phyloP scores from a whole-genome alignment of 2,797 vertebrate genomes.

The Gallinago stenura region DNA sequence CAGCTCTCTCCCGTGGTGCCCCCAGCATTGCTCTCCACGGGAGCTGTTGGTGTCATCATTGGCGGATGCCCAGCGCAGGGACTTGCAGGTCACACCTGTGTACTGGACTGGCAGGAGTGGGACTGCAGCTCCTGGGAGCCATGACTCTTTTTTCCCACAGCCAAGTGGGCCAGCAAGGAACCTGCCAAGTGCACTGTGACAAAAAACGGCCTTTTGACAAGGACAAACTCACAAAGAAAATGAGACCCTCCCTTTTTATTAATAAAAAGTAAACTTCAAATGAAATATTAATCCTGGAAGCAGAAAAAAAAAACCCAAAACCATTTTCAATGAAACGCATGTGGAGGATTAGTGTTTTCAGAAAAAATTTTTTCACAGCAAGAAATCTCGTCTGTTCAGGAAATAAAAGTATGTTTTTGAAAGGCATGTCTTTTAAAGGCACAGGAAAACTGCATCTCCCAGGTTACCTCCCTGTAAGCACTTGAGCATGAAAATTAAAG shows the following conservation, averaged over 20 bases:
- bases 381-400: not conserved
- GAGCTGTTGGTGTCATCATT: not conserved
- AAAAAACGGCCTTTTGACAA: not conserved
- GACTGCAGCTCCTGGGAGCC: not conserved
- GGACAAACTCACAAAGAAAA: not conserved
- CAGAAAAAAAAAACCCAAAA: not conserved
- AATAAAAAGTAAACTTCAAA: not conserved
- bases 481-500: not conserved
- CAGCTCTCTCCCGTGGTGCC: not conserved
- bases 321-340: not conserved
- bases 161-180: not conserved
- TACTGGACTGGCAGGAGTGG: not conserved
- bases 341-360: not conserved
- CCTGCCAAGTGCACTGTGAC: not conserved
- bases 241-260: not conserved
- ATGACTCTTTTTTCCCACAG: not conserved
- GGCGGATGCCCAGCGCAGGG: fast-evolving
- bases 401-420: not conserved
- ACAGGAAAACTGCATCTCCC: not conserved
- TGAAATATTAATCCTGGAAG: not conserved
- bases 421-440: not conserved
- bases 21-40: fast-evolving
- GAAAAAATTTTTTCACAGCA: not conserved
- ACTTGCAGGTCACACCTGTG: fast-evolving
- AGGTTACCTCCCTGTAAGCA: not conserved